Conservation (phyloP, 2,888 invertebrate species). For the Drosophila algonquin region DNA sequence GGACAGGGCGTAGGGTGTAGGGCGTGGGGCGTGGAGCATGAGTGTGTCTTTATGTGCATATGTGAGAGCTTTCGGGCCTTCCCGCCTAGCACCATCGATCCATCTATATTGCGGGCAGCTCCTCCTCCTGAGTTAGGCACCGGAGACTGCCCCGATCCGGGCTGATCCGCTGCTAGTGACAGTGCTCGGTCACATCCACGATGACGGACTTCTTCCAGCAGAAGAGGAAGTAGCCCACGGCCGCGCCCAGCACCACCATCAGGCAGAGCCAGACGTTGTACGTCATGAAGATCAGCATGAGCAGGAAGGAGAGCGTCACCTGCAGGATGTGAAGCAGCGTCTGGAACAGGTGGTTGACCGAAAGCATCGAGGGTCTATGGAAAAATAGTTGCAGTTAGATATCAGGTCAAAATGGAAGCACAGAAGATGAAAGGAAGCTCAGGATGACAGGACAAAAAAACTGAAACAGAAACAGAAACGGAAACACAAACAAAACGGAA, state of each 20-base stretch:
- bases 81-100: slow-evolving; percentile 74
- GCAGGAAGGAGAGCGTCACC: slow-evolving; percentile 94
- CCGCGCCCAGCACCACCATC: slow-evolving; percentile 94
- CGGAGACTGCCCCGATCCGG: slow-evolving; percentile 49
- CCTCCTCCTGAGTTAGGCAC: slow-evolving; percentile 47
- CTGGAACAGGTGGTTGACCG: slow-evolving; percentile 92
- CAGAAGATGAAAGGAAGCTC: too few relatives aligned
- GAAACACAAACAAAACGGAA: slow-evolving; percentile 14
- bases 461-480: not conserved
- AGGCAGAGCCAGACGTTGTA: slow-evolving; percentile 97
- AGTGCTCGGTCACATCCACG: slow-evolving; percentile 97
- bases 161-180: slow-evolving; percentile 88
- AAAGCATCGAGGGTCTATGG: slow-evolving; percentile 92
- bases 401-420: not conserved
- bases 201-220: slow-evolving; percentile 97
- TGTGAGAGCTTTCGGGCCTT: slow-evolving; percentile 68
- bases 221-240: slow-evolving; percentile 96
- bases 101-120: slow-evolving; percentile 31
- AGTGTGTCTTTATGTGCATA: slow-evolving; percentile 15
- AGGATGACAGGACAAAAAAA: too few relatives aligned
- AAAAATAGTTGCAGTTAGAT: not conserved
- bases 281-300: slow-evolving; percentile 99
- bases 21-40: slow-evolving; percentile 3
- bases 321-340: slow-evolving; percentile 95
- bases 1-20: not conserved